Evolutionary conservation across 2,113 vertebrate genomes (phyloP).

Genomic region (Odocoileus hemionus): DNA sequence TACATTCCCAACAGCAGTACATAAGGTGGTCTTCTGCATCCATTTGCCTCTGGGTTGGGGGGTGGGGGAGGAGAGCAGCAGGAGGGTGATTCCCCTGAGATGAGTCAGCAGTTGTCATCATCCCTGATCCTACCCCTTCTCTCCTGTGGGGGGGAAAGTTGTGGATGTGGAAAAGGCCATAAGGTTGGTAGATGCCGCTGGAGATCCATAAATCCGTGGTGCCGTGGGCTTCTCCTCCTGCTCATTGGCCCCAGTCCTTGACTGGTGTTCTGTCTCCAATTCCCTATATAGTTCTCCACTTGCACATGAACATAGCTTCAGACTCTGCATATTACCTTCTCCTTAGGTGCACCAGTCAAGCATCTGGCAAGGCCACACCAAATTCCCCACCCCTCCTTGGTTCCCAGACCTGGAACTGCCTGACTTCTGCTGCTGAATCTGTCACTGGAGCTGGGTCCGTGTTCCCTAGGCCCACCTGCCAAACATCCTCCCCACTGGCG

Average conservation of each 20-base stretch:
- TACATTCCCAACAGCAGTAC: neutral
- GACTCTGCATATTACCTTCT: neutral
- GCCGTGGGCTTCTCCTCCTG: neutral
- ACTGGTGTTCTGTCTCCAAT: neutral
- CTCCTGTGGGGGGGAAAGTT: neutral
- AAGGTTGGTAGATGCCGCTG: neutral
- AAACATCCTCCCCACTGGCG: neutral
- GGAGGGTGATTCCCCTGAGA: neutral
- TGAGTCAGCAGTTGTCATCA: neutral
- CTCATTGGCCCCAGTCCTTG: neutral
- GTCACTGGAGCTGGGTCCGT: neutral
- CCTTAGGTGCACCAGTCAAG: neutral
- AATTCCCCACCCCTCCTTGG: neutral
- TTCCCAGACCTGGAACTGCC: neutral
- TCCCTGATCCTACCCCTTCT: neutral
- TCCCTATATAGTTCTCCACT: neutral
- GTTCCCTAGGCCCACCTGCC: neutral
- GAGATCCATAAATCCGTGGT: neutral
- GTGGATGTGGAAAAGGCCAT: neutral
- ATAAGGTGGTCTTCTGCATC: neutral
- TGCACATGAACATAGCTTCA: neutral
- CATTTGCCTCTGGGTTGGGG: neutral
- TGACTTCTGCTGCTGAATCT: neutral
- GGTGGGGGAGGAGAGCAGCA: neutral
- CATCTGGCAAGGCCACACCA: neutral